Evolutionary conservation across 2,113 vertebrate genomes (phyloP).

Genomic region (Aegotheles bennettii): DNA sequence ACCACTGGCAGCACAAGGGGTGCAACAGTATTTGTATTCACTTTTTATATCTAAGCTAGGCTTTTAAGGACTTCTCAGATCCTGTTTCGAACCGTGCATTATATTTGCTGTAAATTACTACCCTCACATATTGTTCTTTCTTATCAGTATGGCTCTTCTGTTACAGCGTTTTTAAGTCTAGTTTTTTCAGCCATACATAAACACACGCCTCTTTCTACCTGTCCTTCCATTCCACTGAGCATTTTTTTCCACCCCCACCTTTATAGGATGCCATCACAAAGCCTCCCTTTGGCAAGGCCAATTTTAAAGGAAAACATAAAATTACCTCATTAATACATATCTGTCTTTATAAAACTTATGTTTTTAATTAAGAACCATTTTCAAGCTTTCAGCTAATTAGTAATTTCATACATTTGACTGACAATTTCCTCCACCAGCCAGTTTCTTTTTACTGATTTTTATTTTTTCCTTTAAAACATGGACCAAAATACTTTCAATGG

Average conservation of each 20-base stretch:
- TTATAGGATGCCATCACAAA: not conserved
- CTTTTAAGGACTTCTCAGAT: not conserved
- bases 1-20: not conserved
- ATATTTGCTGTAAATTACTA: not conserved
- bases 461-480: not conserved
- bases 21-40: not conserved
- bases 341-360: not conserved
- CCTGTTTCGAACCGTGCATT: not conserved
- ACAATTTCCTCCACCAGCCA: not conserved
- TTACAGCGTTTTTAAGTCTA: not conserved
- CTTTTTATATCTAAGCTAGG: rapidly evolving
- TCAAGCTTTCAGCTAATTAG: not conserved
- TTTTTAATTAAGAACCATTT: not conserved
- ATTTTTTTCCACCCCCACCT: not conserved
- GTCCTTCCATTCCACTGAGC: not conserved
- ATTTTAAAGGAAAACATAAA: not conserved
- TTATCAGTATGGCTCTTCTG: not conserved
- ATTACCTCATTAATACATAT: not conserved
- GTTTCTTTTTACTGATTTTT: not conserved
- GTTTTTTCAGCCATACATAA: not conserved
- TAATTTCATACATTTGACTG: not conserved
- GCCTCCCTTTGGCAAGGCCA: not conserved
- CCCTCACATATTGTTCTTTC: not conserved
- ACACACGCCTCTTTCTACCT: not conserved
- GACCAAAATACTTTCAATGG: not conserved